Percentiles rank a stretch among this genome's conserved stretches.
phyloP scores from a whole-genome alignment of 2,113 vertebrate genomes.

The Callospermophilus lateralis region DNA sequence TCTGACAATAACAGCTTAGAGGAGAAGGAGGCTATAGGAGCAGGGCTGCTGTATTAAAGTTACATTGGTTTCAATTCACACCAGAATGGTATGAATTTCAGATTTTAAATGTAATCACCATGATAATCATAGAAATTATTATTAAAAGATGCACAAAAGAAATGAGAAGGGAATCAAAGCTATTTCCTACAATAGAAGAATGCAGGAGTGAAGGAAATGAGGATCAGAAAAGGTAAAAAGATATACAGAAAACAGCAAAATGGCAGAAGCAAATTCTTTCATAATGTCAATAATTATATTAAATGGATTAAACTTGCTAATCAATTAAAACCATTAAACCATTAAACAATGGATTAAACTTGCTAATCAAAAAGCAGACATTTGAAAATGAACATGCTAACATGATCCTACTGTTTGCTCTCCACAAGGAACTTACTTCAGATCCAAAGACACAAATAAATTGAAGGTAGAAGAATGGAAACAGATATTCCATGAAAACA shows the following conservation, averaged over 20 bases:
- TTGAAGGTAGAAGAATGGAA: not conserved
- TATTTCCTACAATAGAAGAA: not conserved
- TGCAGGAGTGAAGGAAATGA: not conserved
- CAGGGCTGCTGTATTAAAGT: not conserved
- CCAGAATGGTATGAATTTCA: not conserved
- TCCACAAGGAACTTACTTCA: not conserved
- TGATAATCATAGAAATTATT: not conserved
- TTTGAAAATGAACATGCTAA: not conserved
- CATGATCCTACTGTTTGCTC: not conserved
- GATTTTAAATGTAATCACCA: not conserved
- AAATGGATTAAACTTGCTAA: not conserved
- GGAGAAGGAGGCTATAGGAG: not conserved
- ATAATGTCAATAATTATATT: not conserved
- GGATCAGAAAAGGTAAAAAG: not conserved
- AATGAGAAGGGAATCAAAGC: not conserved
- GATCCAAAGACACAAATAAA: not conserved
- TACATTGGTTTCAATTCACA: not conserved
- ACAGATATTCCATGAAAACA: not conserved
- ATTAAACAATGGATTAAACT: not conserved
- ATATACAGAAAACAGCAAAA: not conserved
- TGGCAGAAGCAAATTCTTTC: not conserved
- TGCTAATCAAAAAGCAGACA: not conserved
- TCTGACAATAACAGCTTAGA: not conserved
- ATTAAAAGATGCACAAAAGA: not conserved
- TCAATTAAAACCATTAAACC: too few relatives aligned